These are phyloP conservation scores for Drosophila melanica DNA, from an alignment of 1,140 invertebrate species.

Conservation along the genomic window DNA sequence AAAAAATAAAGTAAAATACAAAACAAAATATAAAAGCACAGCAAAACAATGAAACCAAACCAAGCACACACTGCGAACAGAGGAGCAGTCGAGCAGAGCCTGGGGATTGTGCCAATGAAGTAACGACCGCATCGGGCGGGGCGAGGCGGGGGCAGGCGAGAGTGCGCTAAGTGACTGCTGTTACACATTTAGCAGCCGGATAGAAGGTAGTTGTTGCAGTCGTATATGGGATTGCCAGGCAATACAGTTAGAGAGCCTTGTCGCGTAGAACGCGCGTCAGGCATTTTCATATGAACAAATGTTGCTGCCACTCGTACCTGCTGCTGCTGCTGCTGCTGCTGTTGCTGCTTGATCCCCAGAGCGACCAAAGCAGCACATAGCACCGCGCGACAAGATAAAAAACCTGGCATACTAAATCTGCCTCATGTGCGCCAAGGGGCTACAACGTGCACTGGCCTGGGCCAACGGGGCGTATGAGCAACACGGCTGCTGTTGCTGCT, in stretches of 20 bases:
- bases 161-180: constrained; percentile 72
- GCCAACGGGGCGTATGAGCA: constrained; percentile 72
- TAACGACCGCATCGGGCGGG: constrained; percentile 62
- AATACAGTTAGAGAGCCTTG: constrained; percentile 52
- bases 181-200: constrained; percentile 69
- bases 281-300: constrained; percentile 71
- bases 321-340: constrained; percentile 34
- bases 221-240: constrained; percentile 70
- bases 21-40: constrained; percentile 37
- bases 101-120: constrained; percentile 80
- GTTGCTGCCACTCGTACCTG: constrained; percentile 48
- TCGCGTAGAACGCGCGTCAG: constrained; percentile 20
- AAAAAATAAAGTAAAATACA: constrained; percentile 38
- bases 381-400: constrained; percentile 74
- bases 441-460: constrained; percentile 15
- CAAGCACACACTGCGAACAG: constrained; percentile 27
- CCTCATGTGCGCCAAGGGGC: constrained; percentile 69
- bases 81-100: constrained; percentile 43
- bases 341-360: constrained; percentile 57
- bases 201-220: constrained; percentile 23
- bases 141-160: constrained; percentile 13
- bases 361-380: constrained; percentile 32
- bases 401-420: constrained; percentile 73
- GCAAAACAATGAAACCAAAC: constrained; percentile 72
- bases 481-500: constrained; percentile 22